A percentile compares a stretch with the other conserved stretches of the same genome.
Conservation (phyloP, 2,113 vertebrate species). For the Chamaetylas fuelleborni region DNA sequence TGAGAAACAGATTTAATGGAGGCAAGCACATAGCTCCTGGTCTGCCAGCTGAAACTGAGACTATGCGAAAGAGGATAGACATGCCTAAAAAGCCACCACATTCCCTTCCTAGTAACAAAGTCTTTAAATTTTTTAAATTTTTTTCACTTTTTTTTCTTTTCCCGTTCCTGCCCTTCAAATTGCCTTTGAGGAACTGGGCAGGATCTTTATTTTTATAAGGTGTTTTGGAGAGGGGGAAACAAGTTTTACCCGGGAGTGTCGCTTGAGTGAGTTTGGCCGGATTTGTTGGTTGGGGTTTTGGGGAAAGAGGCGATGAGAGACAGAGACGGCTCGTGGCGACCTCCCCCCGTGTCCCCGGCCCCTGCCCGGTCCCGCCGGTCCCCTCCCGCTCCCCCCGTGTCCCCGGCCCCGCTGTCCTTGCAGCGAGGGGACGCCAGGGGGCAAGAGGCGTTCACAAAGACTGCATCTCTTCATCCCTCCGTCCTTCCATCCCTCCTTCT, state of each 20-base stretch:
- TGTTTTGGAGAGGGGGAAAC: not conserved
- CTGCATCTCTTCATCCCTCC: not conserved
- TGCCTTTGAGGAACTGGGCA: not conserved
- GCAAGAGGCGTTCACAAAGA: constrained; percentile 70
- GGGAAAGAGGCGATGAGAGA: not conserved
- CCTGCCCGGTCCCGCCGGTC: not conserved
- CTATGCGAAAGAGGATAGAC: constrained; percentile 14
- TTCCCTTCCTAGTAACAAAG: constrained; percentile 21
- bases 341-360: too few relatives aligned
- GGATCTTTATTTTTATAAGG: not conserved
- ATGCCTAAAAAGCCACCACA: not conserved
- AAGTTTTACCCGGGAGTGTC: not conserved
- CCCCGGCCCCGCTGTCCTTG: constrained; percentile 50
- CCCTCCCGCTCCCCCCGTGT: too few relatives aligned
- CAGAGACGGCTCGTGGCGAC: not conserved
- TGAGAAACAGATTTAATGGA: constrained; percentile 26
- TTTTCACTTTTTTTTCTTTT: not conserved
- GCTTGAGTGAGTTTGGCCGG: not conserved
- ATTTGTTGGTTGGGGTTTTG: not conserved
- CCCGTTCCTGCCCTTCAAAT: not conserved
- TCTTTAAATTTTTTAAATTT: not conserved
- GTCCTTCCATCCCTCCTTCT: not conserved
- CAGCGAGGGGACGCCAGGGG: constrained; percentile 73
- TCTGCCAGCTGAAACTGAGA: constrained; percentile 48
- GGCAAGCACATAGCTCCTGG: not conserved